Percentiles rank a stretch among this genome's conserved stretches.
Conservation (phyloP, 2,797 vertebrate genomes). For the Pseudomugil gertrudae region DNA sequence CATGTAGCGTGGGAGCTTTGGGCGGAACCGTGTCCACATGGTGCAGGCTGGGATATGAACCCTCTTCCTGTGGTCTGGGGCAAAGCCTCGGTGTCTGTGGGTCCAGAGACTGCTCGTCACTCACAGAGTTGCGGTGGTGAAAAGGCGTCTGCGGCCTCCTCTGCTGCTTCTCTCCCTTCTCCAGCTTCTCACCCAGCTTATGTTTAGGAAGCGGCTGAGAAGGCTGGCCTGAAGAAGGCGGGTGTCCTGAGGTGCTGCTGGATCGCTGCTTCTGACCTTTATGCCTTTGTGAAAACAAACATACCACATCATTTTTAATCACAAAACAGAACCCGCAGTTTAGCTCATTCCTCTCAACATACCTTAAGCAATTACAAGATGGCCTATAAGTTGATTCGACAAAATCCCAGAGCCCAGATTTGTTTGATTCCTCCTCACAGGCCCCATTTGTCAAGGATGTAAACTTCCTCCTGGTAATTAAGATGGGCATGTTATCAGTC, state of each 20-base stretch:
- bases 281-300: constrained; percentile 77
- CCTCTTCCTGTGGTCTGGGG: constrained; percentile 87
- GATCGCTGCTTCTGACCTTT: constrained; percentile 93
- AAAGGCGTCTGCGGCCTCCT: constrained; percentile 97
- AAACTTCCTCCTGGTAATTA: constrained; percentile 89
- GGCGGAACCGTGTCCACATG: constrained; percentile 84
- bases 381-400: constrained; percentile 92
- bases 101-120: constrained; percentile 91
- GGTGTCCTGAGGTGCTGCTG: constrained; percentile 90
- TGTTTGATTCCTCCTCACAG: constrained; percentile 91
- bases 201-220: constrained; percentile 91
- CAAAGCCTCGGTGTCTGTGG: constrained; percentile 90
- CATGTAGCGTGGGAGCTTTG: constrained; percentile 91
- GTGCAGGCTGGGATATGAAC: constrained; percentile 90
- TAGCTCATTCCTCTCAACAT: constrained; percentile 11
- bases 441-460: constrained; percentile 89
- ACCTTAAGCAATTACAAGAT: constrained; percentile 94
- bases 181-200: constrained; percentile 95
- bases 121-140: constrained; percentile 92
- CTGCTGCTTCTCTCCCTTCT: constrained; percentile 97
- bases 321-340: not conserved
- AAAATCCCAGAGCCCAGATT: constrained; percentile 94
- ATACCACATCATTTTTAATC: not conserved
- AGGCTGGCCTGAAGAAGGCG: constrained; percentile 87
- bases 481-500: constrained; percentile 13